phyloP scores from a whole-genome alignment of 2,888 invertebrate species.

The Lochmaea crataegi region DNA sequence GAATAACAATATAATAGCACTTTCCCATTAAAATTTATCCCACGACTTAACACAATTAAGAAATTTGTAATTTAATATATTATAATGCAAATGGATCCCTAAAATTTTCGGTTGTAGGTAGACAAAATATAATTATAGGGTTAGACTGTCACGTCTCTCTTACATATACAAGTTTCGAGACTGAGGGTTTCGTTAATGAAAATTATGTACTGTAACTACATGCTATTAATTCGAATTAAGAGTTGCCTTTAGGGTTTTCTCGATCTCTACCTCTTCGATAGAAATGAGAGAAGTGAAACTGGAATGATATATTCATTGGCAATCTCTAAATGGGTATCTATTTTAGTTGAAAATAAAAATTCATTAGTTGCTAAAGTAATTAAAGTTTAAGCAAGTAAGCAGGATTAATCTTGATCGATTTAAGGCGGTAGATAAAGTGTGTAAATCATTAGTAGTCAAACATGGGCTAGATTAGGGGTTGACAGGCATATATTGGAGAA shows the following conservation, averaged over 20 bases:
- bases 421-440: neutral
- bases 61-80: conserved; percentile 4
- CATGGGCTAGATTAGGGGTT: neutral
- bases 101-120: neutral
- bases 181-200: neutral
- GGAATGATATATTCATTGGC: neutral
- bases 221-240: conserved; percentile 5
- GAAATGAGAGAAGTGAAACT: neutral
- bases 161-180: conserved; percentile 1
- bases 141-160: conserved; percentile 7
- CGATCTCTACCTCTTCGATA: conserved; percentile 1
- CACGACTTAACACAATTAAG: conserved; percentile 2
- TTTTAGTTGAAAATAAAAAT: neutral
- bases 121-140: conserved; percentile 2
- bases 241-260: conserved; percentile 6
- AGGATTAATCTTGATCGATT: neutral
- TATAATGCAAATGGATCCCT: conserved; percentile 1
- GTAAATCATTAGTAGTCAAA: neutral
- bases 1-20: no score
- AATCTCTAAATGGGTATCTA: neutral
- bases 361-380: neutral
- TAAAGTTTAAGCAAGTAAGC: neutral
- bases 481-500: neutral
- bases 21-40: neutral
- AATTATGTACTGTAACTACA: conserved; percentile 2